Percentiles rank a stretch among this genome's conserved stretches.
phyloP scores from a whole-genome alignment of 2,113 vertebrate genomes.

The Platanista minor region DNA sequence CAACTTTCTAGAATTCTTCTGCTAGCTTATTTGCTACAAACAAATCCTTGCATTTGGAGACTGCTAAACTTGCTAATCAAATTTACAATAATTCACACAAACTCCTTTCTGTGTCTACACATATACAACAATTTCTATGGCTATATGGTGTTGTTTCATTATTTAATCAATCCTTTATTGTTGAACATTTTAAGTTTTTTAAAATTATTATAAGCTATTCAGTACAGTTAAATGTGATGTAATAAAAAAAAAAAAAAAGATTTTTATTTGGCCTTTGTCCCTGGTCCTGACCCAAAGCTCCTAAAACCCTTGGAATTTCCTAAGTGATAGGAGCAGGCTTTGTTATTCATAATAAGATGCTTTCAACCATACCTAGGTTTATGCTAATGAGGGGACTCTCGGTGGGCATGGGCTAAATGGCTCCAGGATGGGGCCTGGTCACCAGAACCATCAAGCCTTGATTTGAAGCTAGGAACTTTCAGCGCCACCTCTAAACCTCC shows the following conservation, averaged over 20 bases:
- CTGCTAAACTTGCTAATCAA: background rate
- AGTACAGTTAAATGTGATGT: background rate
- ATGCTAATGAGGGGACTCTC: background rate
- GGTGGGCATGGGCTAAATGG: background rate
- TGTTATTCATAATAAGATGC: background rate
- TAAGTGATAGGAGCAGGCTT: background rate
- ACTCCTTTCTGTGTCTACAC: background rate
- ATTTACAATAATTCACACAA: background rate
- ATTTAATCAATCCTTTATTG: background rate
- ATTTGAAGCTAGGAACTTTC: background rate
- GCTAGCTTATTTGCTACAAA: background rate
- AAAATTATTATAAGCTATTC: background rate
- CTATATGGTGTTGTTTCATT: background rate
- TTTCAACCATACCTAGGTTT: background rate
- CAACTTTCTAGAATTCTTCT: background rate
- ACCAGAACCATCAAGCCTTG: background rate
- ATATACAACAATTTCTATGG: background rate
- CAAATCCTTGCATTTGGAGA: background rate
- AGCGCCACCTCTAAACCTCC: background rate
- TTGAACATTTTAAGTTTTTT: background rate
- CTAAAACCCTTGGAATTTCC: background rate
- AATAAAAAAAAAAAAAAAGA: background rate
- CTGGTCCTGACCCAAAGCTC: background rate
- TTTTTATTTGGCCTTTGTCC: background rate
- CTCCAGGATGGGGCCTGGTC: background rate